phyloP scores from a whole-genome alignment of 1,140 invertebrate species.

The Diachasmimorpha longicaudata region DNA sequence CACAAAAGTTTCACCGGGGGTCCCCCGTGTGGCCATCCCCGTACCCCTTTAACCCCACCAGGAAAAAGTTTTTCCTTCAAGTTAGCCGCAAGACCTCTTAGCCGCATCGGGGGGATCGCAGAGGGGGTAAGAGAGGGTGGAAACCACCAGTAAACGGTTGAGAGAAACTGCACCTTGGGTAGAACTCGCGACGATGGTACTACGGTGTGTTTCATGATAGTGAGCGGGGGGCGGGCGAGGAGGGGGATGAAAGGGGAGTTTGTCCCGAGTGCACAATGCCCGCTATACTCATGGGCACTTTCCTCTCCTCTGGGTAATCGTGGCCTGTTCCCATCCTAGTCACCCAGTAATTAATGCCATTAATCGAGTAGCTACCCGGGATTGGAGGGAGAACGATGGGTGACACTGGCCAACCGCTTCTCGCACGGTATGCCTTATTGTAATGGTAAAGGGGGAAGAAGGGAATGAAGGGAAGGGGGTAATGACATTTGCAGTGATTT shows the following conservation, averaged over 20 bases:
- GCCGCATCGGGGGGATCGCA: not conserved
- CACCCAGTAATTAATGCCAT: constrained; percentile 16
- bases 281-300: not conserved
- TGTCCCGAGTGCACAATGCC: constrained; percentile 10
- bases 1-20: constrained; percentile 40
- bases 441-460: not conserved
- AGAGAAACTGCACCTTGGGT: not conserved
- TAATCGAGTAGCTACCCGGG: not conserved
- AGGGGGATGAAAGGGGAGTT: not conserved
- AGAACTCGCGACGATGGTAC: not conserved
- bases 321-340: not conserved
- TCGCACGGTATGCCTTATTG: not conserved
- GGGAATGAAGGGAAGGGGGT: too few species aligned
- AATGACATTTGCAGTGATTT: too few species aligned
- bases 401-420: not conserved
- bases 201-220: not conserved
- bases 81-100: not conserved
- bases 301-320: constrained; percentile 9
- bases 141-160: not conserved
- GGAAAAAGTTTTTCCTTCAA: constrained; percentile 5
- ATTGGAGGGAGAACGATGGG: not conserved
- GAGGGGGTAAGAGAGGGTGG: not conserved
- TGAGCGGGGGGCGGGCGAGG: too few species aligned
- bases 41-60: not conserved
- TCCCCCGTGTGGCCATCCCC: not conserved